Base-by-base conservation (phyloP, 2,888 invertebrate species). In the Allophyes oxyacanthae region DNA sequence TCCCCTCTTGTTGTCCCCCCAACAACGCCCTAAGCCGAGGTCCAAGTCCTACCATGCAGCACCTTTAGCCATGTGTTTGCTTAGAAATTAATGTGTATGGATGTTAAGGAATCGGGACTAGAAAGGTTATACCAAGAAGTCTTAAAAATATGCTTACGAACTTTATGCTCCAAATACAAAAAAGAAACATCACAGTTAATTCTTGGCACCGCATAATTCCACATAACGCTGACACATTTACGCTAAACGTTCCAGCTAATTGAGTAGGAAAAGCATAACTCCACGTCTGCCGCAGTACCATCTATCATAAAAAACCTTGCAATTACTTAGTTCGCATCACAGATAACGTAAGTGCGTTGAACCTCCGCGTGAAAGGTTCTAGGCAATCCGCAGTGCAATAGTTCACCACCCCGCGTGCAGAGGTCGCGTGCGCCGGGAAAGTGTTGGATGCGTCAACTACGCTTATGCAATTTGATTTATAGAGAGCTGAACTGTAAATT, bases 391-490 rank as follows among this genome's bases (percentile, higher is more conserved):
- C 64, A 52, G 51, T 48, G 58, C 55, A 53, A 73, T 58, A 65
- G 77, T 72, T 73, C 64, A 49, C 55, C 61, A 73, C 64, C 69
- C 69, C 53, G 64, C 60, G 69, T 65, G 53, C 67, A 75, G 67
- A 78, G 81, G 79, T 81, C 77, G 65, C 60, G 52, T 63, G 65
- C 49, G 51, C 26, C 68, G 72, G 44, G 78, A 74, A 75, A 75
- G 75, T 68, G 62, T 65, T 38, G 55, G 53, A 73, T 64, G 56
- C 52, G 41, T 58, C 51, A 70, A 48, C 52, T 50, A 42, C 37
- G 60, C 34, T 61, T 71, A 72, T 68, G 68, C 57, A 67, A 72
- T 50, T 46, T 61, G 49, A 69, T 69, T 69, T 58, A 52, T 49
- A 9, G 40, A 6, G 34, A 49, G 38, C 48, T 65, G 36, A 42